Percentiles rank a stretch among this genome's conserved stretches.
phyloP scores from a whole-genome alignment of 1,140 invertebrate genomes.

The Physella acuta region DNA sequence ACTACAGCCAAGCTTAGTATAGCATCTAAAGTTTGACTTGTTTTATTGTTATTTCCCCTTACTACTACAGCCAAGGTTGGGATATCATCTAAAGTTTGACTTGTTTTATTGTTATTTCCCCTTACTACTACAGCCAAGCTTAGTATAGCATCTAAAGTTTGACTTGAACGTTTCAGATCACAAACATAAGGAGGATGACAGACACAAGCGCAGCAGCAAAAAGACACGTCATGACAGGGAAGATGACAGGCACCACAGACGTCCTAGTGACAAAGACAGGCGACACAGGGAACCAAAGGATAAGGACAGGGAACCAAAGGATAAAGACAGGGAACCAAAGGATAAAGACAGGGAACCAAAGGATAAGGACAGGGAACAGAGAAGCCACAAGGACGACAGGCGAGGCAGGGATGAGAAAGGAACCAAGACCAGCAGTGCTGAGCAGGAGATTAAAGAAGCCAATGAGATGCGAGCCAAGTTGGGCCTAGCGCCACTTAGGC shows the following conservation, averaged over 20 bases:
- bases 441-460: slow-evolving; percentile 62
- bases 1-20: too few species aligned
- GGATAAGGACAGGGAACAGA: slow-evolving; percentile 32
- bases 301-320: slow-evolving; percentile 36
- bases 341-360: slow-evolving; percentile 24
- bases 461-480: slow-evolving; percentile 64
- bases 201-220: slow-evolving; percentile 28
- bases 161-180: slow-evolving; percentile 18
- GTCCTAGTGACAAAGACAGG: slow-evolving; percentile 31
- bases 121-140: too few species aligned
- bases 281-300: slow-evolving; percentile 23
- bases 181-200: slow-evolving; percentile 28
- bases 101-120: too few species aligned
- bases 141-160: too few species aligned
- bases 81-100: too few species aligned
- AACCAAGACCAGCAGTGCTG: slow-evolving; percentile 29
- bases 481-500: slow-evolving; percentile 62
- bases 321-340: slow-evolving; percentile 22
- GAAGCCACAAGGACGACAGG: slow-evolving; percentile 36
- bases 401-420: slow-evolving; percentile 23
- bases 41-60: too few species aligned
- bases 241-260: slow-evolving; percentile 18
- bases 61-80: too few species aligned
- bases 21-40: too few species aligned
- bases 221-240: slow-evolving; percentile 33